Base-by-base conservation (phyloP, 2,797 vertebrate genomes). In the Coccyzus lansbergi region DNA sequence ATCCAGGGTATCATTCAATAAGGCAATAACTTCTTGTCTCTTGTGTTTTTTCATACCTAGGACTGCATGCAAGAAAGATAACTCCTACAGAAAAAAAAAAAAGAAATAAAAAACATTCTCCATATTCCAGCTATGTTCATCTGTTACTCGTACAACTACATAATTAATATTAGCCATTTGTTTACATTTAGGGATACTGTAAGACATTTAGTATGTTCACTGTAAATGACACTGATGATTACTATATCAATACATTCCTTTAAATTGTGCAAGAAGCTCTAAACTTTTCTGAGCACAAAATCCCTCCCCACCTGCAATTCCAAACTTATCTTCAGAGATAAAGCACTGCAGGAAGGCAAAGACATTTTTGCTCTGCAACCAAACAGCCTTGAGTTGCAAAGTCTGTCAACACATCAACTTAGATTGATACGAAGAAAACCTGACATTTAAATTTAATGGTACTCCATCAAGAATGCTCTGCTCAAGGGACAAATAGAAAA, bases 1-100 rank as follows among this genome's bases (percentile, higher is more conserved):
- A 94, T 99, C 99, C 93, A 99, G 98, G 3, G 98, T 98, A 77
- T 99, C 98, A 80, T 99, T 99, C 96, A 99, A 95, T 90, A 99
- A 97, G 87, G 97, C 97, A 96, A 97, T 98, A 83, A 99, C 97
- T 72, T 99, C 99, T 68, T 98, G 98, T 33, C 95, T 96, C 44
- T 96, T 98, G 3, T 84, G 97, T 92, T 98, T 99, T 96, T 98
- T 99, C 90, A 98, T 97, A 38, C 99, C 99, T 91, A 99, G 95
- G 84, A 99, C 79, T 5, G 98, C 99, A 74, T 88, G 97, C 76
- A 99, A 97, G 97, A 98, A 99, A 74, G 98, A 97, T 49, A 99
- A 97, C 87, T 99, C 99, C 99, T 99, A 85, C 10, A 96, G 95
- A 83, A 88, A 36, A 83, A 70, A 38, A 67, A 68, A 68, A 52